A percentile compares a stretch with the other conserved stretches of the same genome.
phyloP scores from a whole-genome alignment of 2,113 vertebrate genomes.

The Phylloscopus trochilus region DNA sequence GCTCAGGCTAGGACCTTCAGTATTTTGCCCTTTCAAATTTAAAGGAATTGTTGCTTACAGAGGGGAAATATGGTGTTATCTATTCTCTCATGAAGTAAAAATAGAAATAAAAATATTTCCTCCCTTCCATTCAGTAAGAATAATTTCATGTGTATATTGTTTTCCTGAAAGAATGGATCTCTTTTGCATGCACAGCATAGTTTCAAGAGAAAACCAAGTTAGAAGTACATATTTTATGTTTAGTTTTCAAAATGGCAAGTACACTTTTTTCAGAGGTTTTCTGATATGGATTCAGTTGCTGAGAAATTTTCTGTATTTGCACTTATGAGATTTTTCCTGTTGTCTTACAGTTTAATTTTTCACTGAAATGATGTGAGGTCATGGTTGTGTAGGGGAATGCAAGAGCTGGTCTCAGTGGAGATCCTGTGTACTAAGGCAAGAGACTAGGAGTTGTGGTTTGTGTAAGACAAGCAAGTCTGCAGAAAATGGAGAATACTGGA shows the following conservation, averaged over 20 bases:
- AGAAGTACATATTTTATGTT: not conserved
- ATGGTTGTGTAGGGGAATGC: not conserved
- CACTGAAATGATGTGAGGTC: not conserved
- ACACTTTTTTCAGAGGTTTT: not conserved
- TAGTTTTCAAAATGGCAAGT: not conserved
- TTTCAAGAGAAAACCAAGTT: not conserved
- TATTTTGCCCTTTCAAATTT: not conserved
- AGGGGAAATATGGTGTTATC: not conserved
- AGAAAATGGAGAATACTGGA: not conserved
- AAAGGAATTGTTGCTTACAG: not conserved
- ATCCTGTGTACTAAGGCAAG: not conserved
- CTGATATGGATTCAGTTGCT: not conserved
- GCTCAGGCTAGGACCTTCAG: not conserved
- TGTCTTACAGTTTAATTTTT: not conserved
- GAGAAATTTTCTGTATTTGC: not conserved
- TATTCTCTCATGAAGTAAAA: not conserved
- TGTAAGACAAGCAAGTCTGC: not conserved
- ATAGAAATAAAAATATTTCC: not conserved
- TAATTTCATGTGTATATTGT: not conserved
- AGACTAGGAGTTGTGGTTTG: not conserved
- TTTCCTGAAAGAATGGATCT: not conserved
- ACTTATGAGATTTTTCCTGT: not conserved
- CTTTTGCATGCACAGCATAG: not conserved
- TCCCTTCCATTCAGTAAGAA: not conserved
- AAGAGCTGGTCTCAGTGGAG: not conserved